These are phyloP conservation scores for Morelia viridis DNA, from an alignment of 2,797 vertebrate genomes.

Conservation along the genomic window DNA sequence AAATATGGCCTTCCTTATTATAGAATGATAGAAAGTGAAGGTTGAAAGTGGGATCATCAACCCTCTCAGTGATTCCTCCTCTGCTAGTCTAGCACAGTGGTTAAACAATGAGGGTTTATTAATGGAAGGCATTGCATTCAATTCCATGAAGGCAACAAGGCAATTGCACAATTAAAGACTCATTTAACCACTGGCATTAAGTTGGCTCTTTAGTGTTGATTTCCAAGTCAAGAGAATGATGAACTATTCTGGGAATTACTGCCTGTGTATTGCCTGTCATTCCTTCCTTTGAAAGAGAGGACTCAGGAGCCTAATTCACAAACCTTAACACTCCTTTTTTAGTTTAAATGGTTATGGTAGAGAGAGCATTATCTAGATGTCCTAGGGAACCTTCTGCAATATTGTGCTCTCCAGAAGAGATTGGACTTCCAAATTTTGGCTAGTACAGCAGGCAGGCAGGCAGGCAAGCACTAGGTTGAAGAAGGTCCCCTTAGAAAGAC, in stretches of 20 bases:
- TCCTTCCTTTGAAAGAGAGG: neutral
- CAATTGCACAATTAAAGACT: neutral
- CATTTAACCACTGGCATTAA: neutral
- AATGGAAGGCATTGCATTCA: neutral
- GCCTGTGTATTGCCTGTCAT: neutral
- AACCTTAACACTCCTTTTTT: neutral
- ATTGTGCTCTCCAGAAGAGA: neutral
- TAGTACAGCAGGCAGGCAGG: neutral
- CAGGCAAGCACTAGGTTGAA: neutral
- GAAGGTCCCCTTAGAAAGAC: neutral
- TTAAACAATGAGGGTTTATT: neutral
- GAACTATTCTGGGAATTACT: neutral
- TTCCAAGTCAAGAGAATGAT: neutral
- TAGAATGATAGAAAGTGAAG: neutral
- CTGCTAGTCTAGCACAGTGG: no score
- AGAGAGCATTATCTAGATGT: neutral
- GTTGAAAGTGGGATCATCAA: no score
- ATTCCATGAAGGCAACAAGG: neutral
- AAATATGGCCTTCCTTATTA: neutral
- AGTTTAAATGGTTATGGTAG: neutral
- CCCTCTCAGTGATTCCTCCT: no score
- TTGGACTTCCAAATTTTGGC: neutral
- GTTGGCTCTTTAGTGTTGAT: neutral
- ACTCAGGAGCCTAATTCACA: neutral
- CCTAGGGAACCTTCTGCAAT: neutral